These are phyloP conservation scores for Medauroidea extradentata DNA, from an alignment of 1,140 invertebrate species.

Conservation along the genomic window DNA sequence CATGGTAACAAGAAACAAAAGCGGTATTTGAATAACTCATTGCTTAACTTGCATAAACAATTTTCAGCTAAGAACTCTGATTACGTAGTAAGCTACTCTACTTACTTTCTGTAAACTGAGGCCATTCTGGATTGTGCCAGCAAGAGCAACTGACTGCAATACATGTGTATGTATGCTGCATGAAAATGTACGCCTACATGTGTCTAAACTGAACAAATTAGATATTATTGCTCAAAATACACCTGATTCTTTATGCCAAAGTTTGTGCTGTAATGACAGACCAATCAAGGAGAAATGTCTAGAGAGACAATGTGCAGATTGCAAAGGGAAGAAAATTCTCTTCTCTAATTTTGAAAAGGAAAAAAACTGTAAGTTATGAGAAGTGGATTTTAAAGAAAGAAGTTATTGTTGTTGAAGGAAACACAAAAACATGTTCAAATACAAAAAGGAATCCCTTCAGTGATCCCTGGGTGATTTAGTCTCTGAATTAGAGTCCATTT, in stretches of 20 bases:
- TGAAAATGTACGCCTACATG: slow-evolving; percentile 12
- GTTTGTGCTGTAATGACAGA: slow-evolving; percentile 4
- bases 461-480: slow-evolving; percentile 20
- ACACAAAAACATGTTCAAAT: slow-evolving; percentile 8
- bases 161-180: slow-evolving; percentile 21
- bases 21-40: slow-evolving; percentile 21
- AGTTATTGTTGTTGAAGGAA: slow-evolving; percentile 13
- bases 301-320: background rate
- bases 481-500: slow-evolving; percentile 9
- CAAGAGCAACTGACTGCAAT: slow-evolving; percentile 16
- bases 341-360: slow-evolving; percentile 3
- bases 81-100: slow-evolving; percentile 14
- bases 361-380: slow-evolving; percentile 16
- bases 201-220: slow-evolving; percentile 18
- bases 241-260: too few relatives aligned
- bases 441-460: slow-evolving; percentile 20
- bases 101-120: slow-evolving; percentile 20
- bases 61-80: slow-evolving; percentile 5
- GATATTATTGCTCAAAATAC: slow-evolving; percentile 18
- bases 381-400: slow-evolving; percentile 16
- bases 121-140: slow-evolving; percentile 21
- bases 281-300: background rate
- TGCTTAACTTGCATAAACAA: slow-evolving; percentile 6
- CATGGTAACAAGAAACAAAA: slow-evolving; percentile 25
- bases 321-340: slow-evolving; percentile 6